Evolutionary conservation across 2,113 vertebrate genomes (phyloP), one percentile per base, ranked within the genome.

Genomic region (Theropithecus gelada): DNA sequence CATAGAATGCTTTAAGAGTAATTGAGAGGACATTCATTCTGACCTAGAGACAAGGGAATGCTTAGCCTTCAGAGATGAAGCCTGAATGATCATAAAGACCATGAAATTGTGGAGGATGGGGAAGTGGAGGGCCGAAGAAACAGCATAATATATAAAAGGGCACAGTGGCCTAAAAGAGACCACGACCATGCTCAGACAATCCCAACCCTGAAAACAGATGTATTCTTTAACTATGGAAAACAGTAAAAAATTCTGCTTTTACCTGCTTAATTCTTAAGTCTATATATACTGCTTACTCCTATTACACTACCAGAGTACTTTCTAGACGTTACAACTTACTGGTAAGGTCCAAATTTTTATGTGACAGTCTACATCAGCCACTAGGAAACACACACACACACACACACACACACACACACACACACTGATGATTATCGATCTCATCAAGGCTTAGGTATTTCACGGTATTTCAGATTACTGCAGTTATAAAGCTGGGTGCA

Each of bases 1-100:
- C n/a, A 93, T 0, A 92, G 25, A 93, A 85, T 16, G 14, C 45
- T 89, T 64, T 64, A 73, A 52, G 38, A 92, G 8, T 92, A 89
- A 91, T 8, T 93, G 32, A 83, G 95, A 95, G 83, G 38, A 18
- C 38, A 96, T 92, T 88, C 38, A 48, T 59, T 96, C 40, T 93
- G 82, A 57, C 40, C 76, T 61, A 59, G 13, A 18, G 52, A 82
- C 82, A 92, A 75, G n/a, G 23, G 5, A 92, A 61, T 50, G 50
- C 79, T 95, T 80, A 6, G 27, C 61, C 57, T 82, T 78, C 25
- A 93, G 40, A 66, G 17, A 85, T 13, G 38, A 80, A 48, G 70
- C 13, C 25, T 78, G 40, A 89, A 40, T 32, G 86, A 86, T 82
- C 45, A 81, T 32, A 81, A 97, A 93, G 43, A 82, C 22, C 50